phyloP scores from a whole-genome alignment of 1,140 invertebrate species.

The Nymphalis io region DNA sequence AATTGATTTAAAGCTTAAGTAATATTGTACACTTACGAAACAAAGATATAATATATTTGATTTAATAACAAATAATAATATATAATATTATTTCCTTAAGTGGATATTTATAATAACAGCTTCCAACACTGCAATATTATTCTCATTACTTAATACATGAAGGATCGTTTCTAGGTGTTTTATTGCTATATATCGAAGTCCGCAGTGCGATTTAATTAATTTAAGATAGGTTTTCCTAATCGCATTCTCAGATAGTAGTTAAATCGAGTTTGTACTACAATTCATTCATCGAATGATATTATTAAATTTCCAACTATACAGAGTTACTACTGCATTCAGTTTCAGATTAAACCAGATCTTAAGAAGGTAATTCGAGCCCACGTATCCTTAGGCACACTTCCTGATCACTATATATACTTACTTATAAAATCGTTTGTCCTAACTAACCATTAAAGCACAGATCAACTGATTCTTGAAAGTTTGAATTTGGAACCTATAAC shows the following conservation, averaged over 20 bases:
- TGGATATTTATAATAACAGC: too few species aligned
- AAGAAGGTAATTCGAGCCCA: background rate
- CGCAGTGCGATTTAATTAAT: background rate
- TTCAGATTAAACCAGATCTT: background rate
- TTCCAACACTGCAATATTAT: too few species aligned
- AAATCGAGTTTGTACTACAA: slow-evolving; percentile 6
- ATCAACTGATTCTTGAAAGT: too few species aligned
- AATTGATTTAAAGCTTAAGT: too few species aligned
- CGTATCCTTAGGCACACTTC: background rate
- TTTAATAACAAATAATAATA: too few species aligned
- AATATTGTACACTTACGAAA: too few species aligned
- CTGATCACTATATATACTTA: background rate
- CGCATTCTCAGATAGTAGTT: slow-evolving; percentile 1
- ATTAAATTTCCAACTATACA: slow-evolving; percentile 12
- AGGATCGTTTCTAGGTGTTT: background rate
- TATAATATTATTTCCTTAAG: too few species aligned
- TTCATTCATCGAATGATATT: background rate
- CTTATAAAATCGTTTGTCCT: too few species aligned
- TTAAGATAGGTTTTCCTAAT: background rate
- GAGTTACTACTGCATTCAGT: background rate
- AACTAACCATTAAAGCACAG: too few species aligned
- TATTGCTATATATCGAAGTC: background rate
- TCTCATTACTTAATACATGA: too few species aligned
- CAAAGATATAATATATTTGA: too few species aligned
- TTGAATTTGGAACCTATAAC: too few species aligned